Evolutionary conservation across 2,888 invertebrate genomes (phyloP).

Genomic region (Phortica okadai): DNA sequence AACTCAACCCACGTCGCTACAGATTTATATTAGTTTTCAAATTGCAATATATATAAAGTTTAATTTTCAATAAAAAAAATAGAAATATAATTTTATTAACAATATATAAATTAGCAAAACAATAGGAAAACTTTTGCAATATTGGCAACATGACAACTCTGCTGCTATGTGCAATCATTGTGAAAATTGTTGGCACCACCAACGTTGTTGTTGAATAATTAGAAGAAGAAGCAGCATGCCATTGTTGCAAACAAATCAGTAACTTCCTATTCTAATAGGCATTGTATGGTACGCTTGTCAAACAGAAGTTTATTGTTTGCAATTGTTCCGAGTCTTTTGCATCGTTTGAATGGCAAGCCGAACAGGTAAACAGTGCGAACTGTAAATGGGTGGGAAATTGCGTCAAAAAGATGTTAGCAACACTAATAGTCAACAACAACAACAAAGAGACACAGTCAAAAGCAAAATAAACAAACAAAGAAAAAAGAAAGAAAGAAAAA

Average conservation of each 20-base stretch:
- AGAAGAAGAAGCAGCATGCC: conserved; percentile 2
- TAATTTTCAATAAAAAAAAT: not conserved
- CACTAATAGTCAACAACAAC: conserved; percentile 2
- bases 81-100: too few relatives aligned
- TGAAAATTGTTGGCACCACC: not conserved
- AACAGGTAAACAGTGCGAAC: conserved; percentile 13
- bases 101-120: too few relatives aligned
- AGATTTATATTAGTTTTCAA: not conserved
- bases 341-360: not conserved
- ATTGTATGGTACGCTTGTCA: conserved; percentile 54
- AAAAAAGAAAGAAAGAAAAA: not conserved
- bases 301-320: conserved; percentile 54
- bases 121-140: not conserved
- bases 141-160: conserved; percentile 2
- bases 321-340: not conserved
- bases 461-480: not conserved
- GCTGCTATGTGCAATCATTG: too few relatives aligned
- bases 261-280: conserved; percentile 68
- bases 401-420: conserved; percentile 1
- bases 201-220: not conserved
- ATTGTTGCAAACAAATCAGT: conserved; percentile 56
- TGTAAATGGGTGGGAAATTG: not conserved
- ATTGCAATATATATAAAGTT: conserved; percentile 2
- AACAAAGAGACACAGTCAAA: not conserved
- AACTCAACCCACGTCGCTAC: not conserved